Base-by-base conservation (phyloP, 2,113 vertebrate species). In the Glaucomys volans region DNA sequence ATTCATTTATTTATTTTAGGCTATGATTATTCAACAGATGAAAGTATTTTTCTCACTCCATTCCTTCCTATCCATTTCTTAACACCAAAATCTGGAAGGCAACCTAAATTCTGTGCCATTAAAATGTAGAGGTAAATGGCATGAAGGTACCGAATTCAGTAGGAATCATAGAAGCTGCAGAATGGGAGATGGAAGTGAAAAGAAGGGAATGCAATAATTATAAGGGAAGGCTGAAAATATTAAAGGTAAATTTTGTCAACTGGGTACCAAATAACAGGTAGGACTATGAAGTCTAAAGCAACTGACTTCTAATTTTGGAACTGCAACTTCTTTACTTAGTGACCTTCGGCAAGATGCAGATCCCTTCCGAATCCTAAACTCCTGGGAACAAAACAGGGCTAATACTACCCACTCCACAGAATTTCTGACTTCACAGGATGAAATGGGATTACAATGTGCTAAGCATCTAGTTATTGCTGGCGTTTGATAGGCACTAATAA, bases 401-500 rank as follows among this genome's bases (percentile, higher is more conserved):
- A 71, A 74, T 42, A 90, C 91, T 32, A 37, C 57, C 30, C 6
- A 47, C 54, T 76, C 83, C 50, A 52, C 0, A 93, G 35, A 84
- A 17, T 17, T 83, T 26, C 62, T 76, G 47, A 69, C 28, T 71
- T 87, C 64, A 40, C 54, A 77, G 50, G 24, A 72, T 72, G 76
- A 84, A 97, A 76, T 47, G 14, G 52, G 30, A 97, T 94, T 88
- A 90, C 47, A 81, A 67, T 37, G 18, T 92, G 32, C 28, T 80
- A 90, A 79, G 50, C 52, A 81, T 96, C 44, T 40, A 72, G 37
- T 72, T 91, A 81, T 52, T 81, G n/a, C 44, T 90, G 66, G 76
- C 44, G 84, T 67, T 52, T 96, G 92, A 72, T 42, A 94, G 84
- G 64, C 59, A 97, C 75, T 81, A 90, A 95, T 80, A 85, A 87